Conservation (phyloP, 2,888 invertebrate species). For the Nipponacmea schrenckii region DNA sequence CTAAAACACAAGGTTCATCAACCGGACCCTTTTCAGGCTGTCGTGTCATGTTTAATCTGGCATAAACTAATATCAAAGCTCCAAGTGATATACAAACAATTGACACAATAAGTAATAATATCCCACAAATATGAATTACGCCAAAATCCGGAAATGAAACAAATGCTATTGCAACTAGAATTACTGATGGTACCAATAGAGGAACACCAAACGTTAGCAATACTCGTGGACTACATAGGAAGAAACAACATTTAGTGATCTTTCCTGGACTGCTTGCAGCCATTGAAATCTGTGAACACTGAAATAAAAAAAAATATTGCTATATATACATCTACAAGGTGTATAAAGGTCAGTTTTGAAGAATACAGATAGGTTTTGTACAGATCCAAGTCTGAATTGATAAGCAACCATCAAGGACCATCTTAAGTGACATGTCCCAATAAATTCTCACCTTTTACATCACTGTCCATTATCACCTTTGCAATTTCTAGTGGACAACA, state of each 20-base stretch:
- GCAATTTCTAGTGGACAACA: no score
- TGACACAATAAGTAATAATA: constrained; percentile 13
- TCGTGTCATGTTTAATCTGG: background rate
- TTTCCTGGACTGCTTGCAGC: background rate
- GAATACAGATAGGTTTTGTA: no score
- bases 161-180: constrained; percentile 15
- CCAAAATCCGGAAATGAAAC: constrained; percentile 3
- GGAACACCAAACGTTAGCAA: constrained; percentile 17
- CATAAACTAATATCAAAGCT: background rate
- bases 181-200: constrained; percentile 9
- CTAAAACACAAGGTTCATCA: background rate
- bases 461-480: no score
- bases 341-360: no score
- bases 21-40: background rate
- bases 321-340: no score
- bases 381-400: no score
- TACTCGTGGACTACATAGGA: constrained; percentile 6
- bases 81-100: constrained; percentile 11
- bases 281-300: background rate
- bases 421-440: no score
- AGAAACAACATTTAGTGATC: background rate
- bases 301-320: no score
- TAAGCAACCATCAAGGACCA: no score
- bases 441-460: no score
- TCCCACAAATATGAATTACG: constrained; percentile 16